Evolutionary conservation across 2,113 vertebrate genomes (phyloP).

Genomic region (Hepsetus odoe): DNA sequence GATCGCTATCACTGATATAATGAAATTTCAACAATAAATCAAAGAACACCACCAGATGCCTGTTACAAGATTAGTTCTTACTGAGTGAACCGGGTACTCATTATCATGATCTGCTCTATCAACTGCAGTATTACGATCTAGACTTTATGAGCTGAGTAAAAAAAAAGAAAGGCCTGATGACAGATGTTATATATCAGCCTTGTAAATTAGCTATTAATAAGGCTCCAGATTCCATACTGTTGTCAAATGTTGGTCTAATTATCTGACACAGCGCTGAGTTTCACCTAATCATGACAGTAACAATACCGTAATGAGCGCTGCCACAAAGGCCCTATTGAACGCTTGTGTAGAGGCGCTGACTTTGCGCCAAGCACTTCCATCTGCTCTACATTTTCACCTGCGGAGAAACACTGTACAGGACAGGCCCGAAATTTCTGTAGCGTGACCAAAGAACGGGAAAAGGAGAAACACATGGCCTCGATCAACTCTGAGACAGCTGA

Average conservation of each 20-base stretch:
- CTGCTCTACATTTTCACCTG: slow-evolving; percentile 59
- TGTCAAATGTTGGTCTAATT: slow-evolving; percentile 44
- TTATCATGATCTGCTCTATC: slow-evolving; percentile 44
- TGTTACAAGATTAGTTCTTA: slow-evolving; percentile 35
- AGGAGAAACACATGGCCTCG: slow-evolving; percentile 27
- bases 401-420: slow-evolving; percentile 10
- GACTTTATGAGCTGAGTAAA: slow-evolving; percentile 38
- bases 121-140: slow-evolving; percentile 13
- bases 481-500: slow-evolving; percentile 4
- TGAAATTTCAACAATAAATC: neutral
- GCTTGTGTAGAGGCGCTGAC: slow-evolving; percentile 50
- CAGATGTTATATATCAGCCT: slow-evolving; percentile 54
- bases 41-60: neutral
- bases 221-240: slow-evolving; percentile 49
- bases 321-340: slow-evolving; percentile 59
- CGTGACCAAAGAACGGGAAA: slow-evolving; percentile 31
- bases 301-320: slow-evolving; percentile 54
- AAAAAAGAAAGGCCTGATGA: slow-evolving; percentile 36
- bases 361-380: slow-evolving; percentile 56
- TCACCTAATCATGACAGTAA: slow-evolving; percentile 55
- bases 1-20: neutral
- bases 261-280: slow-evolving; percentile 53
- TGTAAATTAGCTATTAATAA: slow-evolving; percentile 56
- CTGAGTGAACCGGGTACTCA: slow-evolving; percentile 41
- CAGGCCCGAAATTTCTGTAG: neutral